Base-by-base conservation (phyloP, 2,797 vertebrate genomes). In the Microcaecilia unicolor region DNA sequence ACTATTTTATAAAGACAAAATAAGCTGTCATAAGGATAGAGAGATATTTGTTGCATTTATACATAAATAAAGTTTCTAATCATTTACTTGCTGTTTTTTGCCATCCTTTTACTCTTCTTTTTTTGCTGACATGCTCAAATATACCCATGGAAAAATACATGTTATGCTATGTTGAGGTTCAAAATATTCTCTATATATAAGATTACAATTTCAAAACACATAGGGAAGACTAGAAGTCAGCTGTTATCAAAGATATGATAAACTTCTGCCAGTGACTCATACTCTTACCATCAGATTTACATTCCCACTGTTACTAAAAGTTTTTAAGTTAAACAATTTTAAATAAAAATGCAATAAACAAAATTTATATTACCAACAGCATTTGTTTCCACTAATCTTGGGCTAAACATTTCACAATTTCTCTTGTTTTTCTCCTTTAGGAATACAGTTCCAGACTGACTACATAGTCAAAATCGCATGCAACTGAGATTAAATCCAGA, bases 251-350 rank as follows among this genome's bases (percentile, higher is more conserved):
- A 48, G 41, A 74, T 51, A 67, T 74, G 72, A 78, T 70, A 78
- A 76, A 68, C 61, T 66, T 69, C 34, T 77, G 51, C 53, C 31
- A 28, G 48, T 63, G 60, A 76, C 57, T 71, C 49, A 58, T 48
- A 44, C 35, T 53, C 38, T 59, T 44, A 41, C 45, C 16, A 34
- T 55, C 32, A 44, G 37, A 74, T 78, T 78, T 78, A 80, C 64
- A 74, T 73, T 77, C 58, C 47, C 44, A 49, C 51, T 45, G 41
- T 62, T 38, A 54, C 53, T 44, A 50, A 50, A 48, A 62, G 41
- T 55, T 74, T 71, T 63, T 54, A 70, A 65, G 60, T 61, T 66
- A 75, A 80, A 74, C 55, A 71, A 48, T 63, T 66, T 68, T 67
- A 60, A 53, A 54, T 37, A 51, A 70, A 81, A 77, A 61, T 21